Evolutionary conservation across 2,113 vertebrate species (phyloP), one percentile per base, ranked within the genome.

Genomic region (Saimiri boliviensis): DNA sequence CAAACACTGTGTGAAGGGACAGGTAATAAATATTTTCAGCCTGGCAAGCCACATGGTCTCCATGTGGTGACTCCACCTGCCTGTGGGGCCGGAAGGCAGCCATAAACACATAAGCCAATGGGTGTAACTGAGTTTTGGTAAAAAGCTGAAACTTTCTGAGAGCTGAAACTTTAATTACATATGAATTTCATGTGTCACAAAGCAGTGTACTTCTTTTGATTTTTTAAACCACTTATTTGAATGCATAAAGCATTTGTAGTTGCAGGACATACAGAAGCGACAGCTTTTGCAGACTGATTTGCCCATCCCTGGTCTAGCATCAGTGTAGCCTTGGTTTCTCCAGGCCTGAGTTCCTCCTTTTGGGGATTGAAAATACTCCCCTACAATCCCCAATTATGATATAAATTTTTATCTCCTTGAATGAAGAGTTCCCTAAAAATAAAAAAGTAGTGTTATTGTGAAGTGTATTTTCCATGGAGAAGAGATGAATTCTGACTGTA

Each of bases 401-500:
- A 0, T 5, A 16, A n/a, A 8, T 2, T 4, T 30, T 40, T 35
- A 68, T 16, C 60, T 35, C 73, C 37, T 23, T 23, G 54, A 66
- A 8, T 16, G 68, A 73, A 66, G 6, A 0, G 3, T 1, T 45
- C 23, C 45, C 20, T 91, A 73, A 40, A 35, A 68, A 49, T 23
- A 84, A 27, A 27, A n/a, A 86, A 58, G 37, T 14, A 23, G 6
- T 1, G 0, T 40, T 47, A 4, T 4, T n/a, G 8, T 0, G 16
- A 45, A 6, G 40, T 8, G 13, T 16, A 23, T 70, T 89, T 54
- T 63, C 42, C 21, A 0, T 30, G 1, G 66, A 10, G 74, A 82
- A 21, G 0, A 27, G n/a, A 13, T 11, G 10, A 4, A 0, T 84
- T 32, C 19, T 35, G 17, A 4, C 16, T 14, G 0, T 1, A 17